These are phyloP conservation scores for Drosophila baimaii DNA, from an alignment of 1,140 invertebrate species.

Conservation along the genomic window DNA sequence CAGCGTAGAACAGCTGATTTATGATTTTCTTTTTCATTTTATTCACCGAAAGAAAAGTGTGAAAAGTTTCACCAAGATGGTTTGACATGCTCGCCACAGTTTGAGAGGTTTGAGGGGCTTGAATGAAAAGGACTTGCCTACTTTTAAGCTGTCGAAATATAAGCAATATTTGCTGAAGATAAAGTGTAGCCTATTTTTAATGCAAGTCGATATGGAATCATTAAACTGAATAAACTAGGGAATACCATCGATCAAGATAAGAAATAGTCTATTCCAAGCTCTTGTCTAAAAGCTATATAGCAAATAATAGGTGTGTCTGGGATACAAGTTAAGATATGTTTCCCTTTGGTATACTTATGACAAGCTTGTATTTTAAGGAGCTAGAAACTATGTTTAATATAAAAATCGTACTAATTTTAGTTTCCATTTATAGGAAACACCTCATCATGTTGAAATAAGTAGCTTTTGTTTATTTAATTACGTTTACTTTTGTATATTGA, in stretches of 20 bases:
- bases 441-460: background rate
- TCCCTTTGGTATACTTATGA: background rate
- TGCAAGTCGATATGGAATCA: background rate
- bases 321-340: background rate
- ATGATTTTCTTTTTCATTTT: slow-evolving; percentile 13
- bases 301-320: background rate
- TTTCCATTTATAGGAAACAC: background rate
- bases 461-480: background rate
- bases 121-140: background rate
- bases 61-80: background rate
- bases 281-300: background rate
- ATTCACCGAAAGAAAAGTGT: background rate
- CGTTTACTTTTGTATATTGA: too few relatives aligned
- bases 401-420: background rate
- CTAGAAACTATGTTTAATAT: background rate
- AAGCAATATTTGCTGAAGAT: background rate
- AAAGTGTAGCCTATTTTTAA: background rate
- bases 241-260: slow-evolving; percentile 8
- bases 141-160: slow-evolving; percentile 6
- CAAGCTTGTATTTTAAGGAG: background rate
- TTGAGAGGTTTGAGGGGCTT: background rate
- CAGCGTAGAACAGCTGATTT: background rate
- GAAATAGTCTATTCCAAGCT: background rate
- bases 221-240: too few relatives aligned
- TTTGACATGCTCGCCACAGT: slow-evolving; percentile 12